Evolutionary conservation across 2,888 invertebrate species (phyloP), one percentile per base, ranked within the genome.

Genomic region (Cryptocephalus moraei): DNA sequence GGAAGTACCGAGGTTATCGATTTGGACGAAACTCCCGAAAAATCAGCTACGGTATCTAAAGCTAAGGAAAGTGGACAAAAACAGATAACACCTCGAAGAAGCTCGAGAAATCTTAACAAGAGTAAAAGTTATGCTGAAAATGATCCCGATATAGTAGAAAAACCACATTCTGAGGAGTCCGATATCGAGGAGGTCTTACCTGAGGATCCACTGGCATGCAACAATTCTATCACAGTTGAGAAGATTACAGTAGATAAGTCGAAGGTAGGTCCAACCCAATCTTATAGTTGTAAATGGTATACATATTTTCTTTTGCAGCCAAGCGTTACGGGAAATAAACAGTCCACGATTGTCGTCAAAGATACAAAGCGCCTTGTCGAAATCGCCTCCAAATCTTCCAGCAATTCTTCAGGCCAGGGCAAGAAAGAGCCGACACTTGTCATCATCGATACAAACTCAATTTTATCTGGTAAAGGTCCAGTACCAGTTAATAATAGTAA

Each of bases 401-500:
- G 33, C 9, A 43, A 13, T 4, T 13, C 43, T 12, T 70, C 68
- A 61, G 56, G 57, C 45, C 63, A 62, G 45, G 62, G 74, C 43
- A 75, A 84, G 63, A 82, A 87, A 60, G 81, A 88, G 66, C 82
- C 84, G 0, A 84, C 84, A 8, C 72, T 87, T 55, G 86, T 87
- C 33, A 85, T 88, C 43, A 85, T 88, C 55, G 87, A 88, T 62
- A 84, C 86, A 9, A 84, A 86, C 70, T 79, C 87, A 11, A 79
- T 80, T 61, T 68, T 81, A 47, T 78, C 80, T 48, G 80, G 79
- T 13, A 79, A 81, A 56, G 78, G 78, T 10, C 74, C 77, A 12
- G 66, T 79, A 39, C 78, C 80, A 33, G 65, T 63, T 12, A 55
- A 64, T 52, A 70, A 65, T 49, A 69, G 67, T n/a, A 47, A 12